Conservation (phyloP, 1,140 invertebrate species). For the Drosophila lacteicornis region DNA sequence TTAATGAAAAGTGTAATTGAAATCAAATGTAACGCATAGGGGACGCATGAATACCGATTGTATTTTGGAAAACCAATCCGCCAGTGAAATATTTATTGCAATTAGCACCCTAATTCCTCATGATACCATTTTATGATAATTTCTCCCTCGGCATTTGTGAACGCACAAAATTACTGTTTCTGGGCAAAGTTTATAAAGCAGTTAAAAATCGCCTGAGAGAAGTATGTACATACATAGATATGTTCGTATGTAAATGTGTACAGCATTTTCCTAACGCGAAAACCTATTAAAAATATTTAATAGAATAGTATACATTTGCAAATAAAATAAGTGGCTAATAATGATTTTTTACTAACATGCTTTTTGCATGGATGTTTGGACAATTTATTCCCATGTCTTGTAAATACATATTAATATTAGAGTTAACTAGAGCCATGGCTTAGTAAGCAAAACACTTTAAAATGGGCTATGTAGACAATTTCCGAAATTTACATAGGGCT, state of each 20-base stretch:
- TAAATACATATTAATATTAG: neutral
- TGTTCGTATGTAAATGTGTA: slow-evolving; percentile 8
- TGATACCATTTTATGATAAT: slow-evolving; percentile 60
- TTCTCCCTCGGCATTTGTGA: slow-evolving; percentile 34
- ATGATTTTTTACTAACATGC: neutral
- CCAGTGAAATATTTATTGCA: slow-evolving; percentile 54
- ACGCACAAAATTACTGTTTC: slow-evolving; percentile 30
- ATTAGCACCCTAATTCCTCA: slow-evolving; percentile 52
- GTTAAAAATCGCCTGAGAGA: slow-evolving; percentile 18
- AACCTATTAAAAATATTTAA: neutral
- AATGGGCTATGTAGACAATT: slow-evolving; percentile 22
- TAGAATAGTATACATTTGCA: neutral
- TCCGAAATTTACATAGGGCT: slow-evolving; percentile 27
- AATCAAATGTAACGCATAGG: slow-evolving; percentile 71
- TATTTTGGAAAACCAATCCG: slow-evolving; percentile 74
- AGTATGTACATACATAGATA: slow-evolving; percentile 7
- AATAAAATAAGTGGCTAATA: neutral
- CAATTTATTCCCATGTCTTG: neutral
- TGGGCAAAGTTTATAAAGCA: slow-evolving; percentile 52
- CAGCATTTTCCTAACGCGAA: slow-evolving; percentile 7
- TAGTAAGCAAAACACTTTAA: slow-evolving; percentile 31
- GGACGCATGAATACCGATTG: slow-evolving; percentile 64
- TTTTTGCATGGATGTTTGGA: neutral
- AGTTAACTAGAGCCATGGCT: slow-evolving; percentile 6
- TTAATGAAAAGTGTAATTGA: slow-evolving; percentile 81